A percentile compares a stretch with the other conserved stretches of the same genome.
Evolutionary conservation across 2,888 invertebrate species (phyloP).

Genomic region (Byasa hedistus): DNA sequence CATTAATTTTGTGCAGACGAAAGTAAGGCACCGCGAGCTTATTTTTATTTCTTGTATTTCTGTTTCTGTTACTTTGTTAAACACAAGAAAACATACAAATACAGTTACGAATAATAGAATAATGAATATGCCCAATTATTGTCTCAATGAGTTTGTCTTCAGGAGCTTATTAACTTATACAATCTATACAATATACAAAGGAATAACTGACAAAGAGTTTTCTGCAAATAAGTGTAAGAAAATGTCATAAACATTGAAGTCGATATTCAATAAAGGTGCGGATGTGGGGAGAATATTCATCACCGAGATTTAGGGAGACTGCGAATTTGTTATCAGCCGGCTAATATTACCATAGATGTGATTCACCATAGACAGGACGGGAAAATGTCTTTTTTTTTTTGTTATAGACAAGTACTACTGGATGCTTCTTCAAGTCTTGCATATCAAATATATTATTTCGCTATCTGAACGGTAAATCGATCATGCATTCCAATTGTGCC

Average conservation of each 20-base stretch:
- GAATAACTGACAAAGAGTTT: conserved; percentile 47
- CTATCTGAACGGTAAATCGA: not conserved
- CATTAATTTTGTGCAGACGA: no score
- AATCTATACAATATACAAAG: conserved; percentile 14
- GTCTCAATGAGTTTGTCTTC: conserved; percentile 5
- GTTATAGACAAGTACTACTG: not conserved
- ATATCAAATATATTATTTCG: not conserved
- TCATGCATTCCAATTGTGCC: conserved; percentile 16
- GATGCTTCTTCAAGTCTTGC: not conserved
- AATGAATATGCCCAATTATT: not conserved
- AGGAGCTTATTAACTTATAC: not conserved
- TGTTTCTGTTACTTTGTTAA: not conserved
- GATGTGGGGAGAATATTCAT: conserved; percentile 43
- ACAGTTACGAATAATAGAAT: not conserved
- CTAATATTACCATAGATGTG: conserved; percentile 63
- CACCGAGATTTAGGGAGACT: conserved; percentile 53
- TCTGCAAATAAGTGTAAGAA: conserved; percentile 27
- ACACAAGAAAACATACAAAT: not conserved
- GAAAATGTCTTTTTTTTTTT: not conserved
- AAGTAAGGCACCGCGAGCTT: no score
- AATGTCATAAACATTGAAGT: conserved; percentile 30
- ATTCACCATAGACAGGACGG: conserved; percentile 33
- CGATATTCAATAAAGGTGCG: conserved; percentile 40
- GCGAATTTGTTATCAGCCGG: conserved; percentile 61
- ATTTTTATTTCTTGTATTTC: no score